Conservation (phyloP, 2,888 invertebrate species). For the Amblyjoppa proteus region DNA sequence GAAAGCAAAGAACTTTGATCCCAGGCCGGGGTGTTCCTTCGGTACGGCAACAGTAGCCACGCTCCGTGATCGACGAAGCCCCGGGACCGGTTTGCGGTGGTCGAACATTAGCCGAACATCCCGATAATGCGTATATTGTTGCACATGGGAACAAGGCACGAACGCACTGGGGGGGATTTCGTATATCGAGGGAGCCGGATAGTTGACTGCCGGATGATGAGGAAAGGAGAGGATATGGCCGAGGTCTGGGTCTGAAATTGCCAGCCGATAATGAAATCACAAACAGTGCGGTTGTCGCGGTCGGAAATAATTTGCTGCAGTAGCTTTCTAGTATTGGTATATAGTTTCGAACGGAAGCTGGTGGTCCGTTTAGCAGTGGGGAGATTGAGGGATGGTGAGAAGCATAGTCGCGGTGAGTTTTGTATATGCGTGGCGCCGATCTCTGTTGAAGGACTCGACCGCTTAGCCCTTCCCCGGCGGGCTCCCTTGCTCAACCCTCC, state of each 20-base stretch:
- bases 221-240: constrained; percentile 9
- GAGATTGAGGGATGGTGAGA: constrained; percentile 17
- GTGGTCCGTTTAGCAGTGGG: constrained; percentile 29
- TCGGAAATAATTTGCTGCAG: constrained; percentile 83
- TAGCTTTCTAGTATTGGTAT: constrained; percentile 78
- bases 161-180: constrained; percentile 1
- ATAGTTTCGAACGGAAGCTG: constrained; percentile 75
- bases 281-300: constrained; percentile 80
- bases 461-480: constrained; percentile 51
- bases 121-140: constrained; percentile 35
- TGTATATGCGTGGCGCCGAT: constrained; percentile 68
- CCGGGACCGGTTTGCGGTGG: neutral
- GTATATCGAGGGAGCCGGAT: neutral
- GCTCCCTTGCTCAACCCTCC: constrained; percentile 4
- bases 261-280: constrained; percentile 80
- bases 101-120: constrained; percentile 32
- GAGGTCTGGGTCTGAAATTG: constrained; percentile 39
- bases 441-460: constrained; percentile 65
- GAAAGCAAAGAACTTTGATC: neutral
- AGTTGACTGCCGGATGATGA: neutral
- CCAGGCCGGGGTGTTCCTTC: constrained; percentile 5
- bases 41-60: constrained; percentile 11
- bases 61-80: constrained; percentile 19
- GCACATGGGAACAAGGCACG: constrained; percentile 6
- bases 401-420: constrained; percentile 45